Conservation (phyloP, 2,888 invertebrate genomes). For the Cabera pusaria region DNA sequence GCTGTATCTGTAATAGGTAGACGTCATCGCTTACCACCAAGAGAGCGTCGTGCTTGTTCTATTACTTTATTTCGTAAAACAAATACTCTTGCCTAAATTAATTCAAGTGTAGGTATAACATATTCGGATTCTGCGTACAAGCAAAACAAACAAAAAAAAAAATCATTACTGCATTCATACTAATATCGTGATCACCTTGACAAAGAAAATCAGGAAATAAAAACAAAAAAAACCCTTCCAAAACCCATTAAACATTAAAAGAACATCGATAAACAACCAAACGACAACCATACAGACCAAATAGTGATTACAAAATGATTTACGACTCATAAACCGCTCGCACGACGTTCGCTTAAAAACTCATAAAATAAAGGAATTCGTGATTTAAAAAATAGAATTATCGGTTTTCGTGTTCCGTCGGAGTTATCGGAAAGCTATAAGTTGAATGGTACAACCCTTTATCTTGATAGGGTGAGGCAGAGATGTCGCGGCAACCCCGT, state of each 20-base stretch:
- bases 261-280: constrained; percentile 19
- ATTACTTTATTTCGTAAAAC: too few species aligned
- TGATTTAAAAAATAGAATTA: constrained; percentile 41
- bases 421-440: constrained; percentile 74
- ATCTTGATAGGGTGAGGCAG: constrained; percentile 70
- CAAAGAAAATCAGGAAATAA: constrained; percentile 9
- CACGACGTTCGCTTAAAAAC: constrained; percentile 37
- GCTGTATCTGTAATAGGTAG: too few species aligned
- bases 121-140: too few species aligned
- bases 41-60: too few species aligned
- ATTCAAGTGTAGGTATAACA: too few species aligned
- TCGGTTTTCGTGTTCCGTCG: constrained; percentile 61
- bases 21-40: too few species aligned
- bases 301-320: constrained; percentile 34
- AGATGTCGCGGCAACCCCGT: constrained; percentile 55
- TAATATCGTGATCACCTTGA: too few species aligned
- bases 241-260: constrained; percentile 18
- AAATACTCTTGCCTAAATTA: too few species aligned
- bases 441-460: constrained; percentile 60
- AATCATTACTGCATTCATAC: too few species aligned
- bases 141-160: too few species aligned
- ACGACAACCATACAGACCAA: constrained; percentile 25
- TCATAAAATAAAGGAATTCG: constrained; percentile 38
- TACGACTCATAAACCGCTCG: constrained; percentile 29
- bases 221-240: constrained; percentile 18